Conservation (phyloP, 1,140 invertebrate genomes). For the Hylaeus volcanicus region DNA sequence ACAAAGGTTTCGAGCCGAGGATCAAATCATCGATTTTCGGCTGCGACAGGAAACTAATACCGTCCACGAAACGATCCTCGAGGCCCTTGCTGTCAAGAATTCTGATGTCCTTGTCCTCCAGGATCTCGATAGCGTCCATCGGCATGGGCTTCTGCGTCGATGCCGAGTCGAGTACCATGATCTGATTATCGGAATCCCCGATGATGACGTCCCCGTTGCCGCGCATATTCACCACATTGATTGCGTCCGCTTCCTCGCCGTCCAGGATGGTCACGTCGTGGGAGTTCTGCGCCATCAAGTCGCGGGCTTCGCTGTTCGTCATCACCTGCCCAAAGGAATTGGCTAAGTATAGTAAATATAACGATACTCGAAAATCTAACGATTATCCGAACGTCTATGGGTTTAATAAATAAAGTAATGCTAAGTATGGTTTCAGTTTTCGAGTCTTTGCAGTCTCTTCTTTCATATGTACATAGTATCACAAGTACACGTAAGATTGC, state of each 20-base stretch:
- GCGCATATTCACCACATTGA: slow-evolving; percentile 71
- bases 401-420: no score
- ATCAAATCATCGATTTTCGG: slow-evolving; percentile 76
- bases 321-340: slow-evolving; percentile 68
- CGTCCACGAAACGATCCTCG: slow-evolving; percentile 70
- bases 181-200: slow-evolving; percentile 66
- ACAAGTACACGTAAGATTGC: no score
- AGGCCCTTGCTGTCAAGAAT: slow-evolving; percentile 71
- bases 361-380: background rate
- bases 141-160: slow-evolving; percentile 64
- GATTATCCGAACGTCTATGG: no score
- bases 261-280: slow-evolving; percentile 77
- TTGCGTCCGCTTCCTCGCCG: slow-evolving; percentile 73
- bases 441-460: no score
- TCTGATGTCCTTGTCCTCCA: slow-evolving; percentile 74
- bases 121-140: slow-evolving; percentile 70
- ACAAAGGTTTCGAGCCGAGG: slow-evolving; percentile 65
- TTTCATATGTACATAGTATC: no score
- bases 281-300: slow-evolving; percentile 79
- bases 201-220: slow-evolving; percentile 58
- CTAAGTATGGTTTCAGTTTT: no score
- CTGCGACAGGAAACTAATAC: slow-evolving; percentile 71
- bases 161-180: slow-evolving; percentile 73
- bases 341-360: background rate
- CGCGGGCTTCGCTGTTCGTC: slow-evolving; percentile 77